Conservation (phyloP, 2,888 invertebrate genomes). For the Drosophila putrida region DNA sequence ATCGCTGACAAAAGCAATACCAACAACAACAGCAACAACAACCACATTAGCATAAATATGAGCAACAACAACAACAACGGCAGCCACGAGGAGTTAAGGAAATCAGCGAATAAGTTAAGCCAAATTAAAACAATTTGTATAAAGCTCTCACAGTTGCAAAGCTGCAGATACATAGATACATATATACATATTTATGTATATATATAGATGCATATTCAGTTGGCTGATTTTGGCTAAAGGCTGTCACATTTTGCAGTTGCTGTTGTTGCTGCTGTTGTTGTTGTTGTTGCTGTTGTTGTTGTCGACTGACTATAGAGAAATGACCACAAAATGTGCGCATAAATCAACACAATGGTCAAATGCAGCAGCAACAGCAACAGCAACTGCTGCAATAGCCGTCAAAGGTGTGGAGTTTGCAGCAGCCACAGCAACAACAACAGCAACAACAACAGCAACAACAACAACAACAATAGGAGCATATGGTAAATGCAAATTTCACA, state of each 20-base stretch:
- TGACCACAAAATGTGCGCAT: slow-evolving; percentile 77
- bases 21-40: slow-evolving; percentile 23
- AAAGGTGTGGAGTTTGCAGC: slow-evolving; percentile 58
- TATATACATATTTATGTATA: neutral
- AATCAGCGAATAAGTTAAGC: slow-evolving; percentile 34
- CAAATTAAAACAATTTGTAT: slow-evolving; percentile 66
- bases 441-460: slow-evolving; percentile 30
- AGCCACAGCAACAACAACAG: slow-evolving; percentile 25
- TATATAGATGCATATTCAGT: slow-evolving; percentile 43
- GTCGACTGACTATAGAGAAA: slow-evolving; percentile 64
- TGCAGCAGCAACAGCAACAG: slow-evolving; percentile 49
- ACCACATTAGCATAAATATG: slow-evolving; percentile 40
- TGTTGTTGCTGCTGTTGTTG: slow-evolving; percentile 23
- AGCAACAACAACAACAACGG: slow-evolving; percentile 30
- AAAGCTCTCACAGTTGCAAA: slow-evolving; percentile 54
- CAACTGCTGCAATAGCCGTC: slow-evolving; percentile 48
- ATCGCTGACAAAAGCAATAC: slow-evolving; percentile 22
- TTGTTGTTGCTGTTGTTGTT: slow-evolving; percentile 34
- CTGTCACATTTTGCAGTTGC: slow-evolving; percentile 67
- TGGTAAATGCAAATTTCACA: slow-evolving; percentile 72
- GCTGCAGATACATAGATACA: slow-evolving; percentile 25
- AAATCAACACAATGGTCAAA: slow-evolving; percentile 75
- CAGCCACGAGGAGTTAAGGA: slow-evolving; percentile 16
- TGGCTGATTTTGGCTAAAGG: slow-evolving; percentile 73
- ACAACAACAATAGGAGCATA: slow-evolving; percentile 23